Base-by-base conservation (phyloP, 2,888 invertebrate genomes). In the Noctuana brunneofusca region DNA sequence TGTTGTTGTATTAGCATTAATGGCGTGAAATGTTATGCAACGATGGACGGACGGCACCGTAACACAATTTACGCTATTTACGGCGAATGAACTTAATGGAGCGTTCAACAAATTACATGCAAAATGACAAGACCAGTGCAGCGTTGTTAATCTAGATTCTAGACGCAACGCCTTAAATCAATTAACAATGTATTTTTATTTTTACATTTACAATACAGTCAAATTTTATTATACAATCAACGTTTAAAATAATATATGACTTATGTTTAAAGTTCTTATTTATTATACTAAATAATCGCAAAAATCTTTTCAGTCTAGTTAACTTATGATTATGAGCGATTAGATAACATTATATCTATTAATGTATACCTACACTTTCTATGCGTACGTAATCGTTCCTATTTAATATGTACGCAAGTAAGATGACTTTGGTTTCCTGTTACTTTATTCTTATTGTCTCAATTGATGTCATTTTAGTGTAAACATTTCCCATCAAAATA, bases 231-330 rank as follows among this genome's bases (percentile, higher is more conserved):
- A 18, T 12, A 16, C 11, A 32, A 32, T 20, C 30, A 43, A 57
- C n/a, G 18, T n/a, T 41, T 22, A 41, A 32, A 38, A 38, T 4
- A 38, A 38, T 38, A 14, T 38, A 38, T n/a, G n/a, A n/a, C n/a
- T n/a, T n/a, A n/a, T n/a, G n/a, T n/a, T n/a, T n/a, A n/a, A n/a
- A n/a, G n/a, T n/a, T n/a, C n/a, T n/a, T n/a, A n/a, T 22, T 14
- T 30, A 43, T 59, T 43, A n/a, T 53, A 43, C 56, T 54, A 38
- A 67, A 64, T 60, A 69, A 76, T 74, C 71, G 62, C 71, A 72
- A 9, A 75, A 75, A 79, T 84, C 79, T 84, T 83, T 83, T 73
- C 74, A 77, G 73, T 78, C 84, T 78, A 77, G 75, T 82, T 79
- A 75, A 75, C 67, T 71, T 66, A 65, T 69, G 75, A 71, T 71